These are phyloP conservation scores for Tragulus kanchil DNA, from an alignment of 2,113 vertebrate genomes.

Conservation along the genomic window DNA sequence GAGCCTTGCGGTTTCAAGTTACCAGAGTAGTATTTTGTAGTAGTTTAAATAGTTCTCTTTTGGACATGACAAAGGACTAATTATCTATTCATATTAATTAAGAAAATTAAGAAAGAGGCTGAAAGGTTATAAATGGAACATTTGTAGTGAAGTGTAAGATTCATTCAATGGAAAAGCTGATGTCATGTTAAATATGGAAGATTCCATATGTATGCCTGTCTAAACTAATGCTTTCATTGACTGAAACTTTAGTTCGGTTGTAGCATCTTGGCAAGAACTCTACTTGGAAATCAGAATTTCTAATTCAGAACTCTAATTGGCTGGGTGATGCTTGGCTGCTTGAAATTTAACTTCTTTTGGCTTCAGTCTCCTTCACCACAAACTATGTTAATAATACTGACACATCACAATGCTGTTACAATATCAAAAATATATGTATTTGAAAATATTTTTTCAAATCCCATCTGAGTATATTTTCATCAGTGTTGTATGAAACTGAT, in stretches of 20 bases:
- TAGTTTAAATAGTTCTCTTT: neutral
- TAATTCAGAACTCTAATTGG: neutral
- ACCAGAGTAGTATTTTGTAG: neutral
- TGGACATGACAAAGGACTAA: neutral
- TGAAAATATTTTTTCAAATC: neutral
- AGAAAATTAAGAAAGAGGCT: slow-evolving; percentile 48
- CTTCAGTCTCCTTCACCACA: neutral
- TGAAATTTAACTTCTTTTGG: slow-evolving; percentile 4
- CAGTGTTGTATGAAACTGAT: neutral
- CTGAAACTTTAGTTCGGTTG: neutral
- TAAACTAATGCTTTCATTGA: neutral
- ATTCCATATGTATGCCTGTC: neutral
- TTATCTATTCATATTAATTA: neutral
- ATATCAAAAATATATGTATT: slow-evolving; percentile 15
- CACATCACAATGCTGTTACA: neutral
- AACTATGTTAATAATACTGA: neutral
- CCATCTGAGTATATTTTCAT: neutral
- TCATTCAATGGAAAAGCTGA: neutral
- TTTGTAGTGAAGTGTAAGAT: neutral
- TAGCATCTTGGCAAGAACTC: neutral
- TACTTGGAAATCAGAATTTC: neutral
- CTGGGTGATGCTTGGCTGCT: neutral
- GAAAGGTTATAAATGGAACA: slow-evolving; percentile 21
- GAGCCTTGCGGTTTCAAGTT: neutral
- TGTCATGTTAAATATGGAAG: neutral